Evolutionary conservation across 2,888 invertebrate genomes (phyloP), one percentile per base, ranked within the genome.

Genomic region (Torymus auratus): DNA sequence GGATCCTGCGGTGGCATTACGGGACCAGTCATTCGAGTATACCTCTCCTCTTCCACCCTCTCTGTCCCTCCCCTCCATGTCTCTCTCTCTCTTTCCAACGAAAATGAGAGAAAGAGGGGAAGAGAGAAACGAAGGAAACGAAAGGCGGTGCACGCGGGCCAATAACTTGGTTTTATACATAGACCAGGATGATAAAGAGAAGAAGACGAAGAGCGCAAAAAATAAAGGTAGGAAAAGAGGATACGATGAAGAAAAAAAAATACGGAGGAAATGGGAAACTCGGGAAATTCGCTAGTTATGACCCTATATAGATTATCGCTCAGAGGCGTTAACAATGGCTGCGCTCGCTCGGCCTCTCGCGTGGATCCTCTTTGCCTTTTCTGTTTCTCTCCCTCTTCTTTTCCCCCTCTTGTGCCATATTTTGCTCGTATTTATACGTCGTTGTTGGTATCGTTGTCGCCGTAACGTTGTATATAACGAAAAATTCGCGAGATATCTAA

Each of bases 251-350:
- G 14, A 65, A 64, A 76, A 56, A 65, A 72, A 73, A 68, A 72
- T 17, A 15, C 13, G 60, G 69, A 82, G 82, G 74, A 82, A 79
- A 78, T 74, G 83, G 76, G 70, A 84, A 83, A 83, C 80, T 81
- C 81, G 82, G 80, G 75, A 83, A 82, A 84, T 85, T 84, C 81
- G 78, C 83, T 84, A 83, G 85, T 85, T 86, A 85, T 78, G 83
- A 79, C 77, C 80, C 69, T 72, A 80, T 83, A 83, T 85, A 84
- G 83, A 84, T 86, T 84, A 85, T 83, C 79, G 74, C 83, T 72
- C 69, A 69, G 68, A 78, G 82, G 83, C 83, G 83, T 83, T 84
- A 84, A 84, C 84, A 84, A 83, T 83, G 74, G 83, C 74, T 61
- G 67, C 71, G 61, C 73, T 75, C 75, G 60, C 74, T 77, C 80